Base-by-base conservation (phyloP, 2,797 vertebrate species). In the Acanthurus leucopareius region DNA sequence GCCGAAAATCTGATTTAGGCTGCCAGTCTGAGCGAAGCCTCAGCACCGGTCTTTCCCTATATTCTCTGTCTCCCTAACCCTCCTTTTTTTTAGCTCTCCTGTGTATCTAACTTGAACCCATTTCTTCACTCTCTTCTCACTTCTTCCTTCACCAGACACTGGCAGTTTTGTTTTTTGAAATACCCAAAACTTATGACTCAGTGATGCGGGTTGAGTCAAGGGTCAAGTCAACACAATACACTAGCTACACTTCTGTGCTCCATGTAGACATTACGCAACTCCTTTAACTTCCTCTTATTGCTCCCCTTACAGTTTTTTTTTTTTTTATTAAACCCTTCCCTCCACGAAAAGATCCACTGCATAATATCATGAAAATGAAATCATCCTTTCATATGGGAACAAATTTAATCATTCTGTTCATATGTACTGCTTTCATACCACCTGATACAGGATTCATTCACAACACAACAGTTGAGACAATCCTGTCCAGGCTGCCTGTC, bases 281-380 rank as follows among this genome's bases (percentile, higher is more conserved):
- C 73, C 76, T 72, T 7, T 22, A 53, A 75, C 58, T 65, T 83
- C 51, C 72, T 70, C 82, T 80, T 82, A 64, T 82, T 80, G 61
- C 73, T 84, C 58, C 63, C 45, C 62, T 76, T 57, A 16, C 81
- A 73, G 20, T 53, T 83, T 68, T 42, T 61, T 40, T 40, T 40
- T 40, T 44, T 14, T 77, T 74, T 71, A 76, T 75, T 87, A 76
- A 77, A 80, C 73, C 54, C 72, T 32, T 15, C 42, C 53, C 53
- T 40, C 49, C 28, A 0, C 49, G 51, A 28, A 40, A 13, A 63
- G 59, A 73, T 5, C 64, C 10, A 28, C 77, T 3, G 17, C 54
- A 58, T 22, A 63, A 80, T 58, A 63, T 61, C 19, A 11, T 2
- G 25, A 8, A 82, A 72, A 85, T 78, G 57, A 82, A 80, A 32